Evolutionary conservation across 2,888 invertebrate genomes (phyloP).

Genomic region (Mechanitis mazaeus): DNA sequence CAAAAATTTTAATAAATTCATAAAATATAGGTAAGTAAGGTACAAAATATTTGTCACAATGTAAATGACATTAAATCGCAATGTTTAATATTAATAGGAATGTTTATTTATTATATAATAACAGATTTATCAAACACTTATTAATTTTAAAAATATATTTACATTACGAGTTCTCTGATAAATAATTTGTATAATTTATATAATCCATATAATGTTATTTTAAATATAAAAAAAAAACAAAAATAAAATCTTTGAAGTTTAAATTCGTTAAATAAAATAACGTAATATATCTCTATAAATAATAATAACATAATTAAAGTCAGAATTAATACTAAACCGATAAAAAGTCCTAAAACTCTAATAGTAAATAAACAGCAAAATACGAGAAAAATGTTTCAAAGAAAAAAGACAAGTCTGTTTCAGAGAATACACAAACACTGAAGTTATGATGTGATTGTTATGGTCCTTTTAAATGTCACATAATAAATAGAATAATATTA

Average conservation of each 20-base stretch:
- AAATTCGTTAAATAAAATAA: neutral
- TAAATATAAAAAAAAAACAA: neutral
- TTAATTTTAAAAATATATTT: conserved; percentile 1
- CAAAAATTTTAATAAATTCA: conserved; percentile 3
- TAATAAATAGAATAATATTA: no score
- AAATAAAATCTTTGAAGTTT: conserved; percentile 1
- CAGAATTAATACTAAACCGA: neutral
- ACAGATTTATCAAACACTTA: neutral
- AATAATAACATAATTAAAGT: neutral
- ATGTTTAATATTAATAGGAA: neutral
- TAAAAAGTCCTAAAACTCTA: neutral
- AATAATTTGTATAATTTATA: neutral
- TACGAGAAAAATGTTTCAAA: no score
- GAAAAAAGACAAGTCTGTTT: no score
- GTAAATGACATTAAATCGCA: neutral
- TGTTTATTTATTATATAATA: neutral
- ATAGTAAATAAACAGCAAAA: no score
- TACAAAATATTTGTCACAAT: conserved; percentile 3
- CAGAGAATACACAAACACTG: no score
- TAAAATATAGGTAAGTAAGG: conserved; percentile 1
- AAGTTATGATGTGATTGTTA: no score
- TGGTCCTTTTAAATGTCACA: no score
- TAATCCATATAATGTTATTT: neutral
- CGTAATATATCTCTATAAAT: neutral
- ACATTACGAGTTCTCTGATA: neutral